These are phyloP conservation scores for Antedon mediterranea DNA, from an alignment of 53 echinoderm and acorn worm genomes.

Conservation along the genomic window DNA sequence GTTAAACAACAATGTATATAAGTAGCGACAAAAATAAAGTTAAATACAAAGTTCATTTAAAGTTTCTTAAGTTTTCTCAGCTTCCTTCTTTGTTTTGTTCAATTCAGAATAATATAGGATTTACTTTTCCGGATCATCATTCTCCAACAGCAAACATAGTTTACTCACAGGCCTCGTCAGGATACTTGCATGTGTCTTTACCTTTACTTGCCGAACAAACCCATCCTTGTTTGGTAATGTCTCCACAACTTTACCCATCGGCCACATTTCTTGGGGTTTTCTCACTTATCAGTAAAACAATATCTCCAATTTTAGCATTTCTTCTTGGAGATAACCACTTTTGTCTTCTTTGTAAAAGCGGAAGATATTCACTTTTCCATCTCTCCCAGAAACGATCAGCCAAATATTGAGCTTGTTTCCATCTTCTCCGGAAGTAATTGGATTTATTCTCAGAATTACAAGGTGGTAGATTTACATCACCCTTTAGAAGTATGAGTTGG, in stretches of 20 bases:
- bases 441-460: constrained; percentile 4
- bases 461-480: constrained; percentile 2
- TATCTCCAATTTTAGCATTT: constrained; percentile 35
- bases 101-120: too few relatives aligned
- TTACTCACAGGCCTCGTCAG: constrained; percentile 43
- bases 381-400: constrained; percentile 40
- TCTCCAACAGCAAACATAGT: constrained; percentile 22
- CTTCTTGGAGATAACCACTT: constrained; percentile 19
- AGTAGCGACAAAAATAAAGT: too few relatives aligned
- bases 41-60: too few relatives aligned
- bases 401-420: constrained; percentile 36
- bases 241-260: constrained; percentile 35
- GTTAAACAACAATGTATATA: too few relatives aligned
- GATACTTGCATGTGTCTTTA: constrained; percentile 26
- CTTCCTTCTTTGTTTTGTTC: too few relatives aligned
- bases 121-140: too few relatives aligned
- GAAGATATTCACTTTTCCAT: constrained; percentile 38
- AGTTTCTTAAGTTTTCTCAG: too few relatives aligned
- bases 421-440: constrained; percentile 14
- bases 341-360: constrained; percentile 23
- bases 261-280: constrained; percentile 43
- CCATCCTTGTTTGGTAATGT: constrained; percentile 28
- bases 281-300: constrained; percentile 35
- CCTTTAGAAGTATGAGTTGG: constrained; percentile 5
- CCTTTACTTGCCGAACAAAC: constrained; percentile 36